Evolutionary conservation across 2,797 vertebrate genomes (phyloP), one percentile per base, ranked within the genome.

Genomic region (Ibycter americanus): DNA sequence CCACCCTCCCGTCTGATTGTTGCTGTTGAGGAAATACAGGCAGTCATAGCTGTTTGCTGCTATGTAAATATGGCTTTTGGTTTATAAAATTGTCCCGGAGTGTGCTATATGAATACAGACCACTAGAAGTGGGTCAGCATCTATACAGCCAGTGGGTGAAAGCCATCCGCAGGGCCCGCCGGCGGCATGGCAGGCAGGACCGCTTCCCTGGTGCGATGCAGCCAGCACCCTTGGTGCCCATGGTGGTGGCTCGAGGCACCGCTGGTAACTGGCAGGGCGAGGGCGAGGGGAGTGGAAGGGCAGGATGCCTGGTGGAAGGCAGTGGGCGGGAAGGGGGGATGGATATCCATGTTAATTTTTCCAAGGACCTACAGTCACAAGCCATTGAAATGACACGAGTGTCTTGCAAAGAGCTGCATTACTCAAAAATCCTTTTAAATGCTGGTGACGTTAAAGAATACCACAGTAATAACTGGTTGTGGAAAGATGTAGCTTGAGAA

Each of bases 161-260:
- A 38, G 25, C 14, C 11, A 52, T 29, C 36, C 55, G 16, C 23
- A 40, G 15, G 42, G 44, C 9, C 27, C 3, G 0, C 51, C 62
- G 16, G n/a, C 1, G 5, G 16, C 44, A 47, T 44, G 16, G 34
- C 7, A 14, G 27, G 11, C 1, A 1, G 18, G 19, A 12, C 4
- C 15, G 55, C 49, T 85, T 36, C 23, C 23, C 23, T 46, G 20
- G 25, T 15, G 38, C 3, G 3, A 70, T n/a, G 29, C 51, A 66
- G 16, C 5, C 27, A 27, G 40, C 19, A 22, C 17, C 4, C 23
- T 34, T 32, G 55, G 63, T 18, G 15, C 10, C 5, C 1, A 1
- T 34, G 8, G 3, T 32, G 36, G 32, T 18, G 34, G n/a, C 40
- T 72, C 6, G 4, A 63, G 25, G 14, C 2, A 2, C 15, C 18